Base-by-base conservation (phyloP, 2,888 invertebrate species). In the Drosophila meridiana region DNA sequence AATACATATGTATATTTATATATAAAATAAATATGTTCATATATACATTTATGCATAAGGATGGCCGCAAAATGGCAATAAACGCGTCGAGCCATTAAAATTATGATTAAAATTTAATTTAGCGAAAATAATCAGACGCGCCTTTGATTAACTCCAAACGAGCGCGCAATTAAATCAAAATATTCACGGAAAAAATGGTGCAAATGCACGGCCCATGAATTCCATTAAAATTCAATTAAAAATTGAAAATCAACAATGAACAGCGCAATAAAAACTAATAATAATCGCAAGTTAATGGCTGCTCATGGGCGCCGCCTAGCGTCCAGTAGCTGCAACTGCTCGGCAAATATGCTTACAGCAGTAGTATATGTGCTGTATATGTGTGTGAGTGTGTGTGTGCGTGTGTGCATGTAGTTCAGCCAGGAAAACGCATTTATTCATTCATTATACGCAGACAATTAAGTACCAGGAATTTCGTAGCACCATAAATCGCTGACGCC, bases 391-490 rank as follows among this genome's bases (percentile, higher is more conserved):
- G 43, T 26, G 4, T 36, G 36, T 32, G 45, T 53, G 43, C 43
- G 7, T 53, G 43, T 40, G 7, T 4, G 57, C 20, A 28, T 62
- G 43, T 32, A 40, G 45, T 52, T 7, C 30, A 50, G 52, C 26
- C 14, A 50, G 68, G 67, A 60, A 61, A 73, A 73, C 69, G 80
- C 87, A 83, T 89, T 88, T 83, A 91, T 89, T 89, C 90, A 90
- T 91, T 89, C 87, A 86, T 84, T 89, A 84, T 83, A 85, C 79
- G 90, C 89, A 90, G 86, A 82, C 90, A 88, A 91, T 91, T 89
- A 84, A 90, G 82, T 90, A 76, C 78, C 87, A 81, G 91, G 88
- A 91, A 90, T 90, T 91, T 91, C 76, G 85, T 82, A 84, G 83
- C 77, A 77, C 71, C 79, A 84, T 91, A 90, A 90, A 88, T 90